Percentiles rank a stretch among this genome's conserved stretches.
Conservation (phyloP, 2,797 vertebrate species). For the Salmo trutta region DNA sequence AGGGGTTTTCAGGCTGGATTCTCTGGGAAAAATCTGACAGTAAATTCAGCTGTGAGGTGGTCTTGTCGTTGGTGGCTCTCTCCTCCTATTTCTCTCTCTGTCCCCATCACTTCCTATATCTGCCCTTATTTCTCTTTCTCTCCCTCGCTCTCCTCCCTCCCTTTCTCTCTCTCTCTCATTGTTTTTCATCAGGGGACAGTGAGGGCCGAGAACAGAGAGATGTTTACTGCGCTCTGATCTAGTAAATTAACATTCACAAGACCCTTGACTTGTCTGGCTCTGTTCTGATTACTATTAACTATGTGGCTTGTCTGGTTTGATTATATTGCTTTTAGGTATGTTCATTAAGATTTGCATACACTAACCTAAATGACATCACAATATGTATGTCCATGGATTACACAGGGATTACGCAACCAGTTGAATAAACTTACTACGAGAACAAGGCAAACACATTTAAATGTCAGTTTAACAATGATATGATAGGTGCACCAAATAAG, state of each 20-base stretch:
- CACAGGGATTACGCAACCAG: background rate
- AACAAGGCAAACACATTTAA: background rate
- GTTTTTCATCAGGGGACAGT: slow-evolving; percentile 41
- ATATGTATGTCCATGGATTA: background rate
- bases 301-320: background rate
- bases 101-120: slow-evolving; percentile 44
- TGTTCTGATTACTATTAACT: background rate
- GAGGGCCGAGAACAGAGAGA: slow-evolving; percentile 28
- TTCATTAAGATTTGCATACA: background rate
- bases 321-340: background rate
- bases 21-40: slow-evolving; percentile 92
- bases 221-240: slow-evolving; percentile 41
- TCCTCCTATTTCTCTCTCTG: slow-evolving; percentile 30
- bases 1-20: slow-evolving; percentile 88
- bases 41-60: slow-evolving; percentile 92
- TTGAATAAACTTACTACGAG: background rate
- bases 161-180: background rate
- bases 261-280: background rate
- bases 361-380: background rate
- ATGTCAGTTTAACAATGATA: background rate
- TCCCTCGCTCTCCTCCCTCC: slow-evolving; percentile 20
- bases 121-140: slow-evolving; percentile 45
- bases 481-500: background rate
- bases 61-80: slow-evolving; percentile 61
- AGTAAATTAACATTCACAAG: slow-evolving; percentile 45